Percentiles rank a stretch among this genome's conserved stretches.
phyloP scores from a whole-genome alignment of 1,140 invertebrate species.

The Choristoneura fumiferana region DNA sequence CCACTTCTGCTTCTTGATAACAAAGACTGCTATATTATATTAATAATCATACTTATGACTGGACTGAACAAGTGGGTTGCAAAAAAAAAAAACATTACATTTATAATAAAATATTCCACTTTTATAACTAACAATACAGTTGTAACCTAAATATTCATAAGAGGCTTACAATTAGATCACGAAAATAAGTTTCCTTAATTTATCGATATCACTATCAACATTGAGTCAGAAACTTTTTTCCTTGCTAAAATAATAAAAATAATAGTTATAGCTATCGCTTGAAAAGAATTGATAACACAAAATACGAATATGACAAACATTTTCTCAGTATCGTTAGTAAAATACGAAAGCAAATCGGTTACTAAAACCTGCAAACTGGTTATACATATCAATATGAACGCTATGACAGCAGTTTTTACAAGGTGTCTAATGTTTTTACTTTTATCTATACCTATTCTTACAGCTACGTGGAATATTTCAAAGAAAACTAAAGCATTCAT shows the following conservation, averaged over 20 bases:
- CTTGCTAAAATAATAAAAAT: slow-evolving; percentile 38
- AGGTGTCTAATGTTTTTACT: slow-evolving; percentile 31
- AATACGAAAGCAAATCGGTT: slow-evolving; percentile 40
- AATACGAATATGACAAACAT: slow-evolving; percentile 29
- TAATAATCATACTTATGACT: too few species aligned
- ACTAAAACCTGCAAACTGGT: slow-evolving; percentile 44
- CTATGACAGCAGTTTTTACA: slow-evolving; percentile 39
- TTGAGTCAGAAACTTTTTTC: slow-evolving; percentile 23
- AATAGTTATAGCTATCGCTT: slow-evolving; percentile 33
- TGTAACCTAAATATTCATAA: background rate
- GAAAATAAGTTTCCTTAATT: background rate
- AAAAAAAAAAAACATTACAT: too few species aligned
- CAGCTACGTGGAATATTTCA: slow-evolving; percentile 38
- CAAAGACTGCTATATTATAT: too few species aligned
- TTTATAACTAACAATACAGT: too few species aligned
- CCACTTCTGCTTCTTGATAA: too few species aligned
- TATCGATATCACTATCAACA: background rate
- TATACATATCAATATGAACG: slow-evolving; percentile 42
- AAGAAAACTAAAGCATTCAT: slow-evolving; percentile 41
- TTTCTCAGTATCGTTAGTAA: slow-evolving; percentile 23
- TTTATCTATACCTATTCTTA: slow-evolving; percentile 24
- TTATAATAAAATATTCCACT: too few species aligned
- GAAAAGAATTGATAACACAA: slow-evolving; percentile 48
- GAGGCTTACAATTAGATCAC: background rate
- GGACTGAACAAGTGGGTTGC: too few species aligned